These are phyloP conservation scores for Macheiramphus alcinus DNA, from an alignment of 2,113 vertebrate species.

Conservation along the genomic window DNA sequence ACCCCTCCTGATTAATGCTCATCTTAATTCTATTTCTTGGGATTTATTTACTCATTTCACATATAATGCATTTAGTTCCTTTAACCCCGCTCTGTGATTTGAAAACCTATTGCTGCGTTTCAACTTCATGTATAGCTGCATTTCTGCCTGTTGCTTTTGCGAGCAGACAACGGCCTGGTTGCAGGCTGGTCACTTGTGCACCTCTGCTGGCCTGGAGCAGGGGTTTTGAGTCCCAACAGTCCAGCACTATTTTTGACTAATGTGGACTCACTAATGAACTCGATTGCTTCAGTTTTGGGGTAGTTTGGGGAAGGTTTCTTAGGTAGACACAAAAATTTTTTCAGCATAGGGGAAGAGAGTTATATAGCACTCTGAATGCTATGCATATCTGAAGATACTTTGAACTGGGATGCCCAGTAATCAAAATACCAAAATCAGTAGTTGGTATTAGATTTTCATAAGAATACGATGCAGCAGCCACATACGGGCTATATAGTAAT, in stretches of 20 bases:
- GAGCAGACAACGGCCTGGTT: background rate
- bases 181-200: fast-evolving
- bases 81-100: background rate
- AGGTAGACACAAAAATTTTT: background rate
- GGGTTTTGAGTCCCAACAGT: fast-evolving
- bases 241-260: background rate
- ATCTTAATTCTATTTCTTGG: constrained; percentile 61
- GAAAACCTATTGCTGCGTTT: background rate
- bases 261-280: background rate
- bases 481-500: fast-evolving
- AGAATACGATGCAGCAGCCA: background rate
- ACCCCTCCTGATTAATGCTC: constrained; percentile 59
- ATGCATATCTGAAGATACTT: background rate
- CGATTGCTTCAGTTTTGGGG: background rate
- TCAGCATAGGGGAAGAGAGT: no score
- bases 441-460: background rate
- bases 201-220: background rate
- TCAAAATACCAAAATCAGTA: background rate
- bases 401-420: background rate
- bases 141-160: background rate
- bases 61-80: constrained; percentile 4
- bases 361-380: background rate
- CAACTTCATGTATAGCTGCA: fast-evolving
- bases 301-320: background rate
- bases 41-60: constrained; percentile 66